phyloP scores from a whole-genome alignment of 2,888 invertebrate genomes.

The Apodemia mormo region DNA sequence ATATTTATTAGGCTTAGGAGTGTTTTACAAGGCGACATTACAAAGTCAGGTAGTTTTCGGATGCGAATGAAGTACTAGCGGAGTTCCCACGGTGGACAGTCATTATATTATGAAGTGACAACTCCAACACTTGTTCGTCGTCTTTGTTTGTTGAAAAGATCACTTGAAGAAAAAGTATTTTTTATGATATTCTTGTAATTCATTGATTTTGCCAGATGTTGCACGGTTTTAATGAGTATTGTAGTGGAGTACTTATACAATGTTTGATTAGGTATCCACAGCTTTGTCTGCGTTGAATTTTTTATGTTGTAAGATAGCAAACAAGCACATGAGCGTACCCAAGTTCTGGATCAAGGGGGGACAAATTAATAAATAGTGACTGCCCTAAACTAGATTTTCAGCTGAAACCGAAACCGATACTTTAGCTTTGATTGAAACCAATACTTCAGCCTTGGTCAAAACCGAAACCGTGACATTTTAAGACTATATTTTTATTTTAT shows the following conservation, averaged over 20 bases:
- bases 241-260: too few relatives aligned
- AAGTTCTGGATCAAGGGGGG: too few relatives aligned
- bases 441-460: too few relatives aligned
- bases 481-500: too few relatives aligned
- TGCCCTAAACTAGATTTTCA: too few relatives aligned
- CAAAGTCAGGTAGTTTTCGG: conserved; percentile 66
- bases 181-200: conserved; percentile 15
- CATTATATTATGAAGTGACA: conserved; percentile 61
- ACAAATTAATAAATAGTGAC: too few relatives aligned
- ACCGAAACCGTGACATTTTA: too few relatives aligned
- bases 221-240: neutral
- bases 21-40: conserved; percentile 64
- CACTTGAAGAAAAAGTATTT: conserved; percentile 55
- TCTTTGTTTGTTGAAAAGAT: conserved; percentile 49
- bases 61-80: conserved; percentile 62
- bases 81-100: conserved; percentile 65
- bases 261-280: neutral
- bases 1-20: conserved; percentile 61
- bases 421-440: too few relatives aligned
- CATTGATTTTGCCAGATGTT: conserved; percentile 13
- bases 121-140: conserved; percentile 59
- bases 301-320: too few relatives aligned
- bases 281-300: too few relatives aligned
- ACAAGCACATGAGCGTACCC: too few relatives aligned
- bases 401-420: too few relatives aligned